These are phyloP conservation scores for Elymnias hypermnestra DNA, from an alignment of 1,140 invertebrate species.

Conservation along the genomic window DNA sequence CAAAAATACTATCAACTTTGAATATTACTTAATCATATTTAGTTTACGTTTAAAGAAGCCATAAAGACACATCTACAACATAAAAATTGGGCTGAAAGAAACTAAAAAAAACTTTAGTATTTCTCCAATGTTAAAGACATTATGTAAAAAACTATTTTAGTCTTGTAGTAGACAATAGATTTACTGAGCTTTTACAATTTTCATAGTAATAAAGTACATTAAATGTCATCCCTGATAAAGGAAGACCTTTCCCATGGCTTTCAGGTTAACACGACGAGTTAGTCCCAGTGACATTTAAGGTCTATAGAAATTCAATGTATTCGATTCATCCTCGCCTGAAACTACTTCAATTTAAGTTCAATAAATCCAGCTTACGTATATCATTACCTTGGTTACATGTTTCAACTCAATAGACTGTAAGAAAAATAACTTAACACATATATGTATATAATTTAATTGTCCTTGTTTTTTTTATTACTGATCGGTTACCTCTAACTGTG, in stretches of 20 bases:
- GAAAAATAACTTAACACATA: background rate
- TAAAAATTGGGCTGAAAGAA: too few species aligned
- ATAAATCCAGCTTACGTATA: slow-evolving; percentile 8
- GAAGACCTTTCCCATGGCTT: slow-evolving; percentile 17
- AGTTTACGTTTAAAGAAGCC: too few species aligned
- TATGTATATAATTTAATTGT: too few species aligned
- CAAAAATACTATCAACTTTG: too few species aligned
- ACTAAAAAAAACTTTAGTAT: too few species aligned
- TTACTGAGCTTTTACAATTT: slow-evolving; percentile 2
- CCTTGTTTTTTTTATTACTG: too few species aligned
- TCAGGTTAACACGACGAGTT: slow-evolving; percentile 26
- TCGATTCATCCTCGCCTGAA: slow-evolving; percentile 20
- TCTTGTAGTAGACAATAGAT: too few species aligned
- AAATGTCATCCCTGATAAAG: slow-evolving; percentile 18
- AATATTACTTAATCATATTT: too few species aligned
- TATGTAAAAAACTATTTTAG: too few species aligned
- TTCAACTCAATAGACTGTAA: background rate
- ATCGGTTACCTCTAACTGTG: too few species aligned
- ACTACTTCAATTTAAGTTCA: slow-evolving; percentile 4
- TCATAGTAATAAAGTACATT: slow-evolving; percentile 9
- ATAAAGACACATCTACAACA: too few species aligned
- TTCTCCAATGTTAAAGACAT: too few species aligned
- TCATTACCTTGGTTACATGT: background rate
- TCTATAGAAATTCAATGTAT: slow-evolving; percentile 26
- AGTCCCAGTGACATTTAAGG: slow-evolving; percentile 55